Conservation (phyloP, 2,113 vertebrate genomes). For the Trachemys scripta region DNA sequence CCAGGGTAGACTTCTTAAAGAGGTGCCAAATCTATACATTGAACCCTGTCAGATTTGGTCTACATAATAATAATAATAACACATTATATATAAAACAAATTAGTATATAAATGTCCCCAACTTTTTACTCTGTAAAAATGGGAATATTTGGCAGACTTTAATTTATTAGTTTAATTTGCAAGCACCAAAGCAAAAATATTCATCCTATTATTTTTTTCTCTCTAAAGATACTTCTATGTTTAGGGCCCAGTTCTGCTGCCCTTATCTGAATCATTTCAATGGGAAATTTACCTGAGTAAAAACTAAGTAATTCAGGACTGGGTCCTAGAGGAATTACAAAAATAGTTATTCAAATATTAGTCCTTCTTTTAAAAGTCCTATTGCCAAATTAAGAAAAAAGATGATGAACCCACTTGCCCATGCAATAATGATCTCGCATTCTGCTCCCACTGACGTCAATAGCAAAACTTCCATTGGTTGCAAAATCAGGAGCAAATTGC, state of each 20-base stretch:
- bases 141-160: neutral
- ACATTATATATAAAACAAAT: fast-evolving
- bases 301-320: neutral
- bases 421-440: fast-evolving
- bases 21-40: neutral
- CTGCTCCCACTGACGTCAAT: neutral
- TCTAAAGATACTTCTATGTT: neutral
- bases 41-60: neutral
- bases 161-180: neutral
- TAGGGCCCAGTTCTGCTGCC: neutral
- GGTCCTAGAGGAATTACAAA: neutral
- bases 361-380: neutral
- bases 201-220: neutral
- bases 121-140: neutral
- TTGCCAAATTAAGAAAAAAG: neutral
- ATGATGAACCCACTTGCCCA: neutral
- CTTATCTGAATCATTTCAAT: neutral
- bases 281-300: neutral
- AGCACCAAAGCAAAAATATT: neutral
- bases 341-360: neutral
- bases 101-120: neutral
- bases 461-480: neutral
- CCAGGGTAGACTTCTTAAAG: neutral
- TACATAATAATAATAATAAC: neutral
- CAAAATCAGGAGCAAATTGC: fast-evolving